Base-by-base conservation (phyloP, 1,140 invertebrate genomes). In the Drosophila santomea region DNA sequence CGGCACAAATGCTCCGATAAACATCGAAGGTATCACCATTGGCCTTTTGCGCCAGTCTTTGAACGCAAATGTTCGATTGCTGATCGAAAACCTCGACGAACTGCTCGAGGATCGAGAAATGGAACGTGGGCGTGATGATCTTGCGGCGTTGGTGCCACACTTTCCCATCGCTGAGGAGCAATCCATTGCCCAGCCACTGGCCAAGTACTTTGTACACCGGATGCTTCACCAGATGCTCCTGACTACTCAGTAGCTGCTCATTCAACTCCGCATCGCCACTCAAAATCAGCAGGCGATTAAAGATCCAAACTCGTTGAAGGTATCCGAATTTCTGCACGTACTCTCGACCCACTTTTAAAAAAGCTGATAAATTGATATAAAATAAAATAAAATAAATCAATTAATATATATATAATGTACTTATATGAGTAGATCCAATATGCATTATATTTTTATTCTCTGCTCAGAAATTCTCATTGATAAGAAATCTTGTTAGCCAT, bases 71-170 rank as follows among this genome's bases (percentile, higher is more conserved):
- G 7, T 94, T 91, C 8, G 95, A 93, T 78, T 97, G 96, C 68
- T 95, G 94, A 79, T 96, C 95, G 81, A 98, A 97, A 1, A 97
- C 94, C 1, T 94, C 94, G 1, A 97, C 74, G 80, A 97, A 97
- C 60, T 96, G 94, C 67, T 96, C 94, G 14, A 97, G 88, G 32
- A 97, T 96, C 60, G 95, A 95, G 80, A 97, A 96, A 88, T 97
- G 96, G 83, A 97, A 97, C 0, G 96, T 95, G 8, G 96, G 96
- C 0, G 96, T 97, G 2, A 98, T 91, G 15, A 91, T 91, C 64
- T 91, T 91, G 32, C 88, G 72, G 0, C 83, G 60, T 38, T 84
- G 73, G 57, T 84, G 75, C 88, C 88, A 91, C 17, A 62, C 60
- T 11, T 69, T 84, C 11, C 88, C 88, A 54, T 86, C 64, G 61